Evolutionary conservation across 1,140 invertebrate genomes (phyloP), one percentile per base, ranked within the genome.

Genomic region (Pristionchus pacificus): DNA sequence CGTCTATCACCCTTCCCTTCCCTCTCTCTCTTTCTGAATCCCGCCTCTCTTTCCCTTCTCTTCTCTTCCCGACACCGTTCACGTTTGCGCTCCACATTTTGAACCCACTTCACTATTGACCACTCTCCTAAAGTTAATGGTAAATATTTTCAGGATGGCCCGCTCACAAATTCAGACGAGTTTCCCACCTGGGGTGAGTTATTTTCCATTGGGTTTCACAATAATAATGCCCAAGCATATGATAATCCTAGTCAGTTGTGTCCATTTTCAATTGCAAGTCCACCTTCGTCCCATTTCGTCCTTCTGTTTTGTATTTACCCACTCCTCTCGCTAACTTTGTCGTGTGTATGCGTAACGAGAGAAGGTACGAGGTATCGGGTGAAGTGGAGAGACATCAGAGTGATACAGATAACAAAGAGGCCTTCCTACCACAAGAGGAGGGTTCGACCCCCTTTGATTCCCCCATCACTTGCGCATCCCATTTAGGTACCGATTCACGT

Each of bases 171-270:
- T 59, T n/a, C 55, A 68, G 27, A 68, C 66, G 14, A 59, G 19
- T 28, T 68, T 68, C 60, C 66, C 66, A 1, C 28, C 66, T 3
- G 66, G 66, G 66, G 66, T 68, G 60, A 68, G 66, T 33, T 25
- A 2, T 27, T 14, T 27, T 2, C 2, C 2, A 0, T 19, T 2
- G n/a, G 1, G 2, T 19, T 15, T 13, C 19, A 2, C 13, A 19
- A 31, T 57, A 58, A 58, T 60, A n/a, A 60, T 60, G 24, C 24
- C 28, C n/a, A n/a, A n/a, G n/a, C n/a, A n/a, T n/a, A n/a, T n/a
- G n/a, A n/a, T n/a, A n/a, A n/a, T n/a, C n/a, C n/a, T n/a, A n/a
- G n/a, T n/a, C n/a, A n/a, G n/a, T n/a, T n/a, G n/a, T n/a, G n/a
- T n/a, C n/a, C n/a, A n/a, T n/a, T n/a, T n/a, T n/a, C n/a, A n/a